Conservation (phyloP, 2,113 vertebrate genomes). For the Meleagris gallopavo region DNA sequence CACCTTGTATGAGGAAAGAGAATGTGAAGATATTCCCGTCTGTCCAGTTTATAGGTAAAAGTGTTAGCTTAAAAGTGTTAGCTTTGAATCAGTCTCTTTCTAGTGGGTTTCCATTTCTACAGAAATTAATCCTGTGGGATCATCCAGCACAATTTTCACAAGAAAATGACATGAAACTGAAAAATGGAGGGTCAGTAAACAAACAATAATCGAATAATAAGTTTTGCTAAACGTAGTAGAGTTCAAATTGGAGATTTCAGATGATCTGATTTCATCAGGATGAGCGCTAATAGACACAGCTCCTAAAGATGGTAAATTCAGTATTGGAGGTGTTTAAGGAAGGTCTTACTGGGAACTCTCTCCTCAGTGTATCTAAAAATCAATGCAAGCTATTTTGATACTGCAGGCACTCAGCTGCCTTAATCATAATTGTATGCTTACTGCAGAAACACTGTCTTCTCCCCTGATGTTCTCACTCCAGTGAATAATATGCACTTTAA, state of each 20-base stretch:
- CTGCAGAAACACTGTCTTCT: conserved; percentile 37
- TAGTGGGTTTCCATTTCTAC: background rate
- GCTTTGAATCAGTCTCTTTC: background rate
- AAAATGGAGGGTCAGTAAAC: background rate
- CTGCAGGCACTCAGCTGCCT: background rate
- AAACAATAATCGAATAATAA: background rate
- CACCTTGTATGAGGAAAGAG: conserved; percentile 94
- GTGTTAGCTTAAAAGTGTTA: conserved; percentile 15
- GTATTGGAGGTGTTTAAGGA: background rate
- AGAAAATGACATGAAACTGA: background rate
- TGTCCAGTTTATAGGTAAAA: conserved; percentile 90
- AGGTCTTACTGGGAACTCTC: background rate
- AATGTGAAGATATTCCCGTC: conserved; percentile 87
- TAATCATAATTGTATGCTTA: conserved; percentile 35
- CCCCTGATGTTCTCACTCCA: background rate
- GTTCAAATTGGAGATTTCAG: background rate
- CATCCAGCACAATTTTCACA: background rate
- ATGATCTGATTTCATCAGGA: background rate
- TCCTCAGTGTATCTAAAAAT: background rate
- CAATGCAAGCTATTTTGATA: conserved; percentile 15
- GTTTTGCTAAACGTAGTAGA: background rate
- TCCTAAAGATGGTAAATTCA: background rate
- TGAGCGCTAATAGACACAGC: background rate
- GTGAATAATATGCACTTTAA: background rate
- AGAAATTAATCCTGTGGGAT: background rate